A percentile compares a stretch with the other conserved stretches of the same genome.
Evolutionary conservation across 2,888 invertebrate genomes (phyloP).

Genomic region (Lycocerus yunnanus): DNA sequence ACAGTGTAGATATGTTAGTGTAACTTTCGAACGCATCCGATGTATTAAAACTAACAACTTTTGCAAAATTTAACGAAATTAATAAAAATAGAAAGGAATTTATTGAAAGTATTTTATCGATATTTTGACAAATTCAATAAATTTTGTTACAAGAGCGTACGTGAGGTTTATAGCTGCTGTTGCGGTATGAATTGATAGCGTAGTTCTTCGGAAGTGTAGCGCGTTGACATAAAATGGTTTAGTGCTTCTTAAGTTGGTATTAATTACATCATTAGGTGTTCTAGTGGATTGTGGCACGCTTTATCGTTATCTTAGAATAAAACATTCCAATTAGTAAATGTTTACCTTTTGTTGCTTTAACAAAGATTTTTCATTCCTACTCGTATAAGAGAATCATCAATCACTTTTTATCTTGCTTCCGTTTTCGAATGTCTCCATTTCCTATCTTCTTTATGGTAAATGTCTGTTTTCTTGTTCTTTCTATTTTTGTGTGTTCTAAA

Average conservation of each 20-base stretch:
- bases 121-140: not conserved
- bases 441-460: conserved; percentile 30
- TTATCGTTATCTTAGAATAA: conserved; percentile 14
- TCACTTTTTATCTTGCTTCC: conserved; percentile 36
- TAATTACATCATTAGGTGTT: not conserved
- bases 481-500: conserved; percentile 23
- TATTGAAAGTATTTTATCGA: not conserved
- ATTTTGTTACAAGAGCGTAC: not conserved
- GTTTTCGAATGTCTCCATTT: conserved; percentile 33
- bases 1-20: too few species aligned
- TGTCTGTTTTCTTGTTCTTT: conserved; percentile 28
- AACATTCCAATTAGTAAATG: conserved; percentile 30
- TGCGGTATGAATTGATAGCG: not conserved
- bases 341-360: conserved; percentile 25
- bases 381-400: conserved; percentile 30
- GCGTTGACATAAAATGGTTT: not conserved
- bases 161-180: not conserved
- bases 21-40: not conserved
- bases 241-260: not conserved
- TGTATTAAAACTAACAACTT: not conserved
- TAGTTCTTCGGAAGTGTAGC: not conserved
- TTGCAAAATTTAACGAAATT: too few species aligned
- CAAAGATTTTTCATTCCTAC: conserved; percentile 30
- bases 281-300: conserved; percentile 1
- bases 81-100: not conserved